phyloP scores from a whole-genome alignment of 2,888 invertebrate genomes.

The Andrena chrysosceles region DNA sequence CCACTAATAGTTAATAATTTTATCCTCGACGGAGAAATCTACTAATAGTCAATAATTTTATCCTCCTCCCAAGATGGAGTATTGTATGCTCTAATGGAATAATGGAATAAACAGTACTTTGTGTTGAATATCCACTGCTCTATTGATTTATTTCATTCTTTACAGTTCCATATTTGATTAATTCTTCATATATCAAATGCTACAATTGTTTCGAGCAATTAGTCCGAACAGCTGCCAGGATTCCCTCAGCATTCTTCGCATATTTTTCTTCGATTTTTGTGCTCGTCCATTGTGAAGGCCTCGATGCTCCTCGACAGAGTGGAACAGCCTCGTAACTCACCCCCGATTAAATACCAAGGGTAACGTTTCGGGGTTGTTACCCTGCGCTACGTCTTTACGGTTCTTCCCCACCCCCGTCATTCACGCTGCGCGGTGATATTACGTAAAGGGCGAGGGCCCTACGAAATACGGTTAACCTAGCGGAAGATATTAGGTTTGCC shows the following conservation, averaged over 20 bases:
- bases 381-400: constrained; percentile 37
- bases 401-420: constrained; percentile 16
- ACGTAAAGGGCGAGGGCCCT: constrained; percentile 52
- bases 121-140: too few relatives aligned
- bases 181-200: too few relatives aligned
- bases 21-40: too few relatives aligned
- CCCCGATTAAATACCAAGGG: constrained; percentile 41
- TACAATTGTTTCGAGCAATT: too few relatives aligned
- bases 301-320: not conserved
- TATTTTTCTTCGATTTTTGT: not conserved
- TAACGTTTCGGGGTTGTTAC: constrained; percentile 54
- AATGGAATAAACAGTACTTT: too few relatives aligned
- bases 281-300: not conserved
- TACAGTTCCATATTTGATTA: too few relatives aligned
- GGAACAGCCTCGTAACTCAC: constrained; percentile 14
- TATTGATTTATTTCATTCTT: too few relatives aligned
- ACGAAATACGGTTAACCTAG: constrained; percentile 76
- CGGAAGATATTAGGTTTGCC: constrained; percentile 75
- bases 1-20: too few relatives aligned
- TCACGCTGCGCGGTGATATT: constrained; percentile 46
- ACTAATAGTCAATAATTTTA: too few relatives aligned
- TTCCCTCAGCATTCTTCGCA: not conserved
- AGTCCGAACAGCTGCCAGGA: not conserved
- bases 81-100: too few relatives aligned
- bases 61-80: too few relatives aligned